phyloP scores from a whole-genome alignment of 2,888 invertebrate genomes.

The Cataglyphis cursor region DNA sequence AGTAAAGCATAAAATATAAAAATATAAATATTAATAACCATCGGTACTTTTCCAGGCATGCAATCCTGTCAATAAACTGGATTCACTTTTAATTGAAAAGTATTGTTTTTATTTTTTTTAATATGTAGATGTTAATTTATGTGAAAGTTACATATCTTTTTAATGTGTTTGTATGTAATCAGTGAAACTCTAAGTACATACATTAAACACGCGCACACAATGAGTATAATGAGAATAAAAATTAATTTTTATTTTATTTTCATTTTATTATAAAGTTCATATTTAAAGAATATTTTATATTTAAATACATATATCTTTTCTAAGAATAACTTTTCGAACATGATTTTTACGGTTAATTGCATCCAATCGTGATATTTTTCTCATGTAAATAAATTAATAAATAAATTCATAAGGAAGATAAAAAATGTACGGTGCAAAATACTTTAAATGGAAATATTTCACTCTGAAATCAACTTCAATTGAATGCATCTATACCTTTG shows the following conservation, averaged over 20 bases:
- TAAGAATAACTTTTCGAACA: neutral
- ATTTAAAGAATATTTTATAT: neutral
- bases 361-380: slow-evolving; percentile 2
- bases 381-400: neutral
- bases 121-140: neutral
- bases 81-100: neutral
- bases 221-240: neutral
- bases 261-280: neutral
- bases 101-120: too few relatives aligned
- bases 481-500: neutral
- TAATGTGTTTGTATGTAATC: neutral
- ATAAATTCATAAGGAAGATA: neutral
- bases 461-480: neutral
- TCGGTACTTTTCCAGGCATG: neutral
- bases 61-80: neutral
- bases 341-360: slow-evolving; percentile 4
- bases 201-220: neutral
- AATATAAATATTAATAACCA: neutral
- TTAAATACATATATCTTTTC: slow-evolving; percentile 5
- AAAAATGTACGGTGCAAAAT: slow-evolving; percentile 6
- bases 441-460: neutral
- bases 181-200: neutral
- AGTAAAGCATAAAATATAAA: neutral
- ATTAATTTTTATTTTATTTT: neutral
- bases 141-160: neutral